Evolutionary conservation across 2,113 vertebrate species (phyloP), one percentile per base, ranked within the genome.

Genomic region (Hoplias malabaricus): DNA sequence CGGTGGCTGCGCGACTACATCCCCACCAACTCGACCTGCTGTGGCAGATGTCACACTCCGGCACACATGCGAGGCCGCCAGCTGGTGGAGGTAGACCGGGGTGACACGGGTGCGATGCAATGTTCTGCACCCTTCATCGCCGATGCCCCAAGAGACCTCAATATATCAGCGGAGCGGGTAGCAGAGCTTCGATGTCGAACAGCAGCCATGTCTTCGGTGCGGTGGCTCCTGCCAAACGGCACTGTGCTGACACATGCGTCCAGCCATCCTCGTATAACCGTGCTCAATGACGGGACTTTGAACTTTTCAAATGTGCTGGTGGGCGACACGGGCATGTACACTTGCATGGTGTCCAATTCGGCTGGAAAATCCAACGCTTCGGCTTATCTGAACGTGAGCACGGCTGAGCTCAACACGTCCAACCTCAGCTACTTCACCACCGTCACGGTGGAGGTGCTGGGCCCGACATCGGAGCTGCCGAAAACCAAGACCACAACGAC

Each of bases 341-440:
- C 95, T 54, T 99, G 98, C 92, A 99, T 98, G 96, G 96, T 98
- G 78, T 96, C 97, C 87, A 99, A 99, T 1, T 94, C 96, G 88
- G 97, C 96, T 0, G 98, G 98, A 29, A 96, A 96, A 87, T 96
- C 97, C 79, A 98, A 98, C 1, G 96, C 98, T 83, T 98, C 98
- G 75, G 97, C 98, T 85, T 98, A 96, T 92, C 94, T 99, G 87
- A 98, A 98, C 11, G 98, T 99, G 81, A 99, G 95, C 86, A 93
- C 95, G 54, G 95, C 96, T 66, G 96, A 99, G 90, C 95, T 98
- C 70, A 98, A 98, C 89, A 98, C 98, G 10, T 97, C 97, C 86
- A 97, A 96, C 89, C 93, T 97, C 84, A 98, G 96, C 90, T 99
- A 98, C 92, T 98, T 99, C 84, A 98, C 96, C 80, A 98, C 98